These are phyloP conservation scores for Semaprochilodus insignis DNA, from an alignment of 2,797 vertebrate species.

Conservation along the genomic window DNA sequence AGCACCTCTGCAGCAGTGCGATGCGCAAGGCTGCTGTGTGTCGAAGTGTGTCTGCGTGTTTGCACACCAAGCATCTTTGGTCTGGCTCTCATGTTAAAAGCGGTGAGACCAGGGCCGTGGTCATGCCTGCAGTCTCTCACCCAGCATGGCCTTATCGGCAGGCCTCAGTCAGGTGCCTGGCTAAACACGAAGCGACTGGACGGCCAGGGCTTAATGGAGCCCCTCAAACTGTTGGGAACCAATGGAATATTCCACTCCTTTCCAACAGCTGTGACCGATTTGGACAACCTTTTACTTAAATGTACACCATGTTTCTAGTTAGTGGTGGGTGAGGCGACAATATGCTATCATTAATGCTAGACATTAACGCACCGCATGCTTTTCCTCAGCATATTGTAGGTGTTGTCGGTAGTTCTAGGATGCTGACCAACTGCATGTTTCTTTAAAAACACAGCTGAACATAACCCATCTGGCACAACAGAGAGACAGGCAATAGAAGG, in stretches of 20 bases:
- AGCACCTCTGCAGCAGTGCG: conserved; percentile 12
- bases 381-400: background rate
- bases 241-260: background rate
- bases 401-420: background rate
- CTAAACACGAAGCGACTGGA: background rate
- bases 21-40: conserved; percentile 32
- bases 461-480: conserved; percentile 4
- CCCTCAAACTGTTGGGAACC: background rate
- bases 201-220: background rate
- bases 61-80: conserved; percentile 5
- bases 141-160: conserved; percentile 11
- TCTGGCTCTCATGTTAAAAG: conserved; percentile 11
- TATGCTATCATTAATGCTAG: background rate
- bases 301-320: background rate
- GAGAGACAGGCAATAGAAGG: background rate
- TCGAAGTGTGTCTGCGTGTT: conserved; percentile 16
- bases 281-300: background rate
- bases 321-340: background rate
- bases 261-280: background rate
- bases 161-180: background rate
- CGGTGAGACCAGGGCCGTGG: conserved; percentile 16
- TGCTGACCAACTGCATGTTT: background rate
- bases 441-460: conserved; percentile 2
- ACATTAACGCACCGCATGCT: background rate
- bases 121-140: background rate